Base-by-base conservation (phyloP, 2,888 invertebrate genomes). In the Drosophila prolongata region DNA sequence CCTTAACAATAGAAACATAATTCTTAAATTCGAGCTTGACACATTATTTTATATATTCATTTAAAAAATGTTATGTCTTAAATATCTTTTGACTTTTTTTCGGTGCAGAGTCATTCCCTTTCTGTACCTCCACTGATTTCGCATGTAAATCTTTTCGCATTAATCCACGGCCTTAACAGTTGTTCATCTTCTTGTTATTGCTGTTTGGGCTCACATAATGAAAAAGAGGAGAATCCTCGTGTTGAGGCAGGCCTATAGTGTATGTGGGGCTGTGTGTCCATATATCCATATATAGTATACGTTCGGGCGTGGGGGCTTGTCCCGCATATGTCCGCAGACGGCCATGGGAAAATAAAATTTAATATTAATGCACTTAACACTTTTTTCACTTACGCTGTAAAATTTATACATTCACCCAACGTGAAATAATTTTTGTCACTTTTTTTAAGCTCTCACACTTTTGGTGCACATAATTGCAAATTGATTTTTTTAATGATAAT, bases 351-450 rank as follows among this genome's bases (percentile, higher is more conserved):
- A 77, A 77, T 78, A 58, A 85, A 87, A 84, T 84, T 84, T 87
- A 76, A 84, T 84, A 81, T 85, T 85, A 85, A 84, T 85, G 76
- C 86, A 84, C 82, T 84, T 87, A 85, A 84, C 86, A 81, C 79
- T 79, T 85, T 87, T 87, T 87, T 85, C 79, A 85, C 78, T 81
- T 85, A 78, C 71, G 72, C 71, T 62, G 67, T 30, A 61, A 78
- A 87, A 78, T 68, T 71, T 70, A 76, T 73, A 44, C 14, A 6
- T 50, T 38, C 34, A 34, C 57, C n/a, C 34, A 54, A 52, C 44
- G 60, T 42, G 53, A 47, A 42, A 49, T 44, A 57, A 44, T 49
- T 57, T 43, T 54, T 58, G 61, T 46, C 42, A 59, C 47, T 61
- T 30, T 47, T 66, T 79, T 68, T 40, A 62, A 52, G 64, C 49